Conservation (phyloP, 2,797 vertebrate species). For the Semotilus atromaculatus region DNA sequence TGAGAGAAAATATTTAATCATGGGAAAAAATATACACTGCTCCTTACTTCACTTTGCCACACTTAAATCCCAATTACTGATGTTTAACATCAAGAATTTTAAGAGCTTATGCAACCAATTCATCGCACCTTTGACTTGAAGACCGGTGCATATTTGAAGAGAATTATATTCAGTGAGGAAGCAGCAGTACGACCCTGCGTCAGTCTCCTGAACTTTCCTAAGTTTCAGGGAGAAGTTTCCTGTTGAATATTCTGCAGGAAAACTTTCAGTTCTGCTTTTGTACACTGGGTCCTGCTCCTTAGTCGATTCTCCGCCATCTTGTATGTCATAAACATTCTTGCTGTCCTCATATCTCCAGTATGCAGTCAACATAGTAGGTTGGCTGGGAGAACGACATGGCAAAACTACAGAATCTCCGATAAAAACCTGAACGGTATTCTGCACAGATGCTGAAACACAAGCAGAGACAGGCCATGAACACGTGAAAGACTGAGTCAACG, state of each 20-base stretch:
- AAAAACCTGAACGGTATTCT: background rate
- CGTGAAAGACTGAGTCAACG: background rate
- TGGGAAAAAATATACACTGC: background rate
- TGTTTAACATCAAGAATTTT: background rate
- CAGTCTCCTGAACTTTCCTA: background rate
- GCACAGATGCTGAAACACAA: background rate
- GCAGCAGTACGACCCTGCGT: slow-evolving; percentile 25
- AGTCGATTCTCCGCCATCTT: background rate
- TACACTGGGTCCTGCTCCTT: slow-evolving; percentile 1
- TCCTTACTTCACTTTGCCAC: background rate
- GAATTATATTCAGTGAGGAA: background rate
- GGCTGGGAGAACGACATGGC: background rate
- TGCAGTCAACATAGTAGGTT: rapidly evolving
- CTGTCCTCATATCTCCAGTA: slow-evolving; percentile 12
- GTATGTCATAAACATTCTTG: slow-evolving; percentile 38
- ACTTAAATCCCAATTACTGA: no score
- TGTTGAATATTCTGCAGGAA: background rate
- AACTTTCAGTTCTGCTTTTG: background rate
- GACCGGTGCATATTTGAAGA: background rate
- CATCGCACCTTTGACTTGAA: slow-evolving; percentile 21
- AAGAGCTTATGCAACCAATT: background rate
- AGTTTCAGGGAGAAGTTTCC: slow-evolving; percentile 42
- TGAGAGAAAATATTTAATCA: background rate
- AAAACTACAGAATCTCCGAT: background rate
- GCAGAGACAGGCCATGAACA: background rate